Conservation (phyloP, 2,113 vertebrate genomes). For the Pristiophorus japonicus region DNA sequence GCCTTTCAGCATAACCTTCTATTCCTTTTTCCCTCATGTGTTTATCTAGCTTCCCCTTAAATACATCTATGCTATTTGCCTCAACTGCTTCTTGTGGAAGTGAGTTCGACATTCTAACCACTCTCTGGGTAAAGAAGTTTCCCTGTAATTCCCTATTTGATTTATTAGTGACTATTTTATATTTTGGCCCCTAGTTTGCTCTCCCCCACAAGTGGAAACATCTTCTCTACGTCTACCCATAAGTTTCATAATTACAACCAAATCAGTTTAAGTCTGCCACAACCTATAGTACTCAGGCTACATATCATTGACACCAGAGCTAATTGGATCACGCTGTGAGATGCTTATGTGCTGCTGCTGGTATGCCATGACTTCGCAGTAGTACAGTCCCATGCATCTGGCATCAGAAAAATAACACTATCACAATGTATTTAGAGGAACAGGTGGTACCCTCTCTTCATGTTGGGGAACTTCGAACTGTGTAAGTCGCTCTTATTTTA, state of each 20-base stretch:
- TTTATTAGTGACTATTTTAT: background rate
- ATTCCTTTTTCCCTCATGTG: background rate
- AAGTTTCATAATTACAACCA: background rate
- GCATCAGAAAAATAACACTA: background rate
- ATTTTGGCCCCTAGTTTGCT: background rate
- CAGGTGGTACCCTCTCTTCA: background rate
- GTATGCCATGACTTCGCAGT: background rate
- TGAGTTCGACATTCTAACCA: background rate
- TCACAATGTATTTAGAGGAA: background rate
- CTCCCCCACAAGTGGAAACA: background rate
- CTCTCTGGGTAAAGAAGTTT: background rate
- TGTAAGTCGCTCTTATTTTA: background rate
- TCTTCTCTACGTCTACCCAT: background rate
- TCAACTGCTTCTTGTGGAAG: too few species aligned
- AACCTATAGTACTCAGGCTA: background rate
- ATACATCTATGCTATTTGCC: background rate
- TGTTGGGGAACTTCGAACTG: background rate
- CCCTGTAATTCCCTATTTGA: background rate
- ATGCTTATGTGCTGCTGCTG: background rate
- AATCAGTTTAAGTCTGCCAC: background rate
- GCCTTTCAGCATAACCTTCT: background rate
- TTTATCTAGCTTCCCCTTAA: background rate
- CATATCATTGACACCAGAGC: background rate
- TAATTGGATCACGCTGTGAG: background rate
- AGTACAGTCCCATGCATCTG: conserved; percentile 6